These are phyloP conservation scores for Patella depressa DNA, from an alignment of 2,888 invertebrate species.

Conservation along the genomic window DNA sequence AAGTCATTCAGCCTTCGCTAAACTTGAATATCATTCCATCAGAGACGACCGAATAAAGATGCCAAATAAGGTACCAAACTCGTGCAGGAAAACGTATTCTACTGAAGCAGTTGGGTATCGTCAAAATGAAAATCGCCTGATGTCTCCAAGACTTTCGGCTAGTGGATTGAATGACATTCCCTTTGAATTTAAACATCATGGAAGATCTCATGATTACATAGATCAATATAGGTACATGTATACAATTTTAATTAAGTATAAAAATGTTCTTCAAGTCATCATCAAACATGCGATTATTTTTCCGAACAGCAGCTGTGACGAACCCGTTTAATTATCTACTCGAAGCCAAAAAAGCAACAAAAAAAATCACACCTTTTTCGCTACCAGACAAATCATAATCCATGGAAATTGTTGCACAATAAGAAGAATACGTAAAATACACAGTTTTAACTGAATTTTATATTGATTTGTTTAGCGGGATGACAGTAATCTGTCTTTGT, in stretches of 20 bases:
- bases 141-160: not conserved
- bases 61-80: not conserved
- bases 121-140: not conserved
- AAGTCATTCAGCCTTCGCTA: constrained; percentile 23
- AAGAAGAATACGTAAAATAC: too few species aligned
- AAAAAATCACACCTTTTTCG: too few species aligned
- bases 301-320: too few species aligned
- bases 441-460: too few species aligned
- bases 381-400: too few species aligned
- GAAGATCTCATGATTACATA: constrained; percentile 37
- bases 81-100: constrained; percentile 17
- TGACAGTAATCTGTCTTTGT: too few species aligned
- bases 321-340: too few species aligned
- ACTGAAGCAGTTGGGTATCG: constrained; percentile 6
- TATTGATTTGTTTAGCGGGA: too few species aligned
- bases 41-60: constrained; percentile 12
- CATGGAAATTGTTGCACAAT: too few species aligned
- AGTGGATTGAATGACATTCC: constrained; percentile 22
- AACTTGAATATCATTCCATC: constrained; percentile 14
- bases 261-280: too few species aligned
- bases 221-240: constrained; percentile 45
- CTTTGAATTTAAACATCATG: constrained; percentile 39
- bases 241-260: not conserved
- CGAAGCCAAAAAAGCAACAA: too few species aligned
- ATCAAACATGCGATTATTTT: too few species aligned